Percentiles rank a stretch among this genome's conserved stretches.
These are phyloP conservation scores for Sialia sialis DNA, from an alignment of 2,113 vertebrate genomes.

Conservation along the genomic window DNA sequence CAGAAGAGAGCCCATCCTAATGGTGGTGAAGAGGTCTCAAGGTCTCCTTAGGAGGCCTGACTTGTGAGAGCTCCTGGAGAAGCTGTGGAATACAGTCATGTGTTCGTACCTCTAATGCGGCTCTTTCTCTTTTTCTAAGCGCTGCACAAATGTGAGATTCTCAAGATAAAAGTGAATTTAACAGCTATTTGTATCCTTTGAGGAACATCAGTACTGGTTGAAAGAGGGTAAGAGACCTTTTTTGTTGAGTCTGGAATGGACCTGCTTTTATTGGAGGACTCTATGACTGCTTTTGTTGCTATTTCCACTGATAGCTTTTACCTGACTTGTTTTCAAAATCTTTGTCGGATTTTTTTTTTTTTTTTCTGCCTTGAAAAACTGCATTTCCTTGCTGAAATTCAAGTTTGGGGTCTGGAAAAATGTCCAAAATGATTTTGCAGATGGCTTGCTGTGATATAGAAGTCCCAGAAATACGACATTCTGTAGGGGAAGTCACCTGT, in stretches of 20 bases:
- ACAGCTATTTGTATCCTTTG: slow-evolving; percentile 25
- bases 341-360: background rate
- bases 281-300: background rate
- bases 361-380: background rate
- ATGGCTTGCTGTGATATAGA: background rate
- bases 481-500: background rate
- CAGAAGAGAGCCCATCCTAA: background rate
- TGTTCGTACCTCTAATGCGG: background rate
- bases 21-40: background rate
- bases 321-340: slow-evolving; percentile 47
- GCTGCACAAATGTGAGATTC: background rate
- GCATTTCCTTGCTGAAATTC: slow-evolving; percentile 2
- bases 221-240: slow-evolving; percentile 24
- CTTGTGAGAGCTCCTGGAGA: background rate
- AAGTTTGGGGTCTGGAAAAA: background rate
- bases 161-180: slow-evolving; percentile 10
- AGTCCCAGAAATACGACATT: background rate
- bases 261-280: slow-evolving; percentile 5
- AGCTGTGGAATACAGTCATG: background rate
- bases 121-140: slow-evolving; percentile 6
- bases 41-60: background rate
- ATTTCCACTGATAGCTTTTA: slow-evolving; percentile 39
- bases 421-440: background rate
- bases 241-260: background rate
- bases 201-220: slow-evolving; percentile 15